Percentiles rank a stretch among this genome's conserved stretches.
These are phyloP conservation scores for Diploptera punctata DNA, from an alignment of 2,888 invertebrate species.

Conservation along the genomic window DNA sequence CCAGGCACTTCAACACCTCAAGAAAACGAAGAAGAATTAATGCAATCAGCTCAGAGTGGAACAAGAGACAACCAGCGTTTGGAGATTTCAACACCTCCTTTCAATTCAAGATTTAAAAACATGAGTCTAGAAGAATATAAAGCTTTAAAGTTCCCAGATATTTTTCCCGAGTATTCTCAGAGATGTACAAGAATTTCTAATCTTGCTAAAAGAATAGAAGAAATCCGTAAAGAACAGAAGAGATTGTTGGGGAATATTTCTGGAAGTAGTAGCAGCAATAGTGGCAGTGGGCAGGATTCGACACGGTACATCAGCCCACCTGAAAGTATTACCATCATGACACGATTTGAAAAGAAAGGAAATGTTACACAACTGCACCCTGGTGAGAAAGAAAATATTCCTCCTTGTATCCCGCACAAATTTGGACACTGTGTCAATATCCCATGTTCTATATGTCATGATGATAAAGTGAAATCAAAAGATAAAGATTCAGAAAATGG, in stretches of 20 bases:
- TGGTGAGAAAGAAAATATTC: no score
- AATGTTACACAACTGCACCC: no score
- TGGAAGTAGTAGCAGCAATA: neutral
- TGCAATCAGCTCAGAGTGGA: no score
- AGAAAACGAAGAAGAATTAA: no score
- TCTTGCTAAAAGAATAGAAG: conserved; percentile 10
- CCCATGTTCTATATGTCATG: no score
- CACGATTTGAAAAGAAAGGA: no score
- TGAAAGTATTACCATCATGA: neutral
- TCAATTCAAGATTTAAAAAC: neutral
- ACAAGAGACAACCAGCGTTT: neutral
- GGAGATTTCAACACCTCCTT: neutral
- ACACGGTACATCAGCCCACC: conserved; percentile 15
- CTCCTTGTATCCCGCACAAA: no score
- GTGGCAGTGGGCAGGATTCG: conserved; percentile 4
- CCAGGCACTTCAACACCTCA: no score
- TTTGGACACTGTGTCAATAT: no score
- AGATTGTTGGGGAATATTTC: neutral
- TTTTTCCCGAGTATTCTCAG: neutral
- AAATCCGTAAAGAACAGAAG: neutral
- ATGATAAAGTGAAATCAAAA: no score
- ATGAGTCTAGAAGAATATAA: conserved; percentile 10
- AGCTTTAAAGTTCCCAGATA: neutral
- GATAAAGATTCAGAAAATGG: no score
- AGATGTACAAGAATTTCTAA: conserved; percentile 10